Conservation (phyloP, 1,140 invertebrate genomes). For the Ephestia elutella region DNA sequence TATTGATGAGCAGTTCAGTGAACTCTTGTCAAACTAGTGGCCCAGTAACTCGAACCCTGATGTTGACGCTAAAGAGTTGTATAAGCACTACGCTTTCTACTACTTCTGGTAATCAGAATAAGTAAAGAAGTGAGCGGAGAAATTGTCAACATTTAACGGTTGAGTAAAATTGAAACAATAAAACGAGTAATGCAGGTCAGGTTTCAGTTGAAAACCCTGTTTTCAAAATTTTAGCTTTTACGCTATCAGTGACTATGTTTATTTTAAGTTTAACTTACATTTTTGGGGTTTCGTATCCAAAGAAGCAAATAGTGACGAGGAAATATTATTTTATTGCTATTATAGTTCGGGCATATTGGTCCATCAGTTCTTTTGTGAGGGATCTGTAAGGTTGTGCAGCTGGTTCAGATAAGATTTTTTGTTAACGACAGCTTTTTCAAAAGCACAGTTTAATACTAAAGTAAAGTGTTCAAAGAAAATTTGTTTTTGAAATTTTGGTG, state of each 20-base stretch:
- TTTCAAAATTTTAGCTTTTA: not conserved
- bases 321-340: no score
- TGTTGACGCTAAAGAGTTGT: slow-evolving; percentile 37
- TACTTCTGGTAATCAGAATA: slow-evolving; percentile 50
- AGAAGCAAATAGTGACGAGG: no score
- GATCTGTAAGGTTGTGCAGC: no score
- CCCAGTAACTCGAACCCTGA: not conserved
- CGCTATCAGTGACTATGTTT: not conserved
- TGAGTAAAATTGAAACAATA: slow-evolving; percentile 46
- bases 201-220: slow-evolving; percentile 28
- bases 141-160: slow-evolving; percentile 59
- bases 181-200: slow-evolving; percentile 32
- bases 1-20: not conserved
- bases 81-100: slow-evolving; percentile 64
- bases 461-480: no score
- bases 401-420: no score
- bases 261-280: not conserved
- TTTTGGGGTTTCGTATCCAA: not conserved
- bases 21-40: not conserved
- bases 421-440: no score
- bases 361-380: no score
- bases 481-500: no score
- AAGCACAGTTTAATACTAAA: no score
- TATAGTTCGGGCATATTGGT: no score
- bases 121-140: slow-evolving; percentile 62